These are phyloP conservation scores for Drosophila auraria DNA, from an alignment of 1,140 invertebrate species.

Conservation along the genomic window DNA sequence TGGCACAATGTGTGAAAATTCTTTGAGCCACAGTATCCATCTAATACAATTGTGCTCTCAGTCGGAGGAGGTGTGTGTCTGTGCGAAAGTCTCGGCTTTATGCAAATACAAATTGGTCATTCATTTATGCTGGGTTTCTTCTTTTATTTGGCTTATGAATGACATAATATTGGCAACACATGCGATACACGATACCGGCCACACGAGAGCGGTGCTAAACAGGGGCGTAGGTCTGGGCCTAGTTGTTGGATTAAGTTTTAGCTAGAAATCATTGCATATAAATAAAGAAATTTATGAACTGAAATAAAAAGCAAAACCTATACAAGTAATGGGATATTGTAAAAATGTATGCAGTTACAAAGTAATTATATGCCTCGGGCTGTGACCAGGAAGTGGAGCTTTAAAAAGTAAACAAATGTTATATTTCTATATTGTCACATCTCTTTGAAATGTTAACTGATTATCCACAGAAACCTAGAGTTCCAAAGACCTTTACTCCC, in stretches of 20 bases:
- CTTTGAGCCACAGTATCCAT: constrained; percentile 54
- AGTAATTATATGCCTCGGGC: neutral
- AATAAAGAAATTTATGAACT: neutral
- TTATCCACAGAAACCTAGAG: too few relatives aligned
- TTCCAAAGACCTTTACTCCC: too few relatives aligned
- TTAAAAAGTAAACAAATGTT: too few relatives aligned
- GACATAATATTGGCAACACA: constrained; percentile 60
- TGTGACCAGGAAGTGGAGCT: neutral
- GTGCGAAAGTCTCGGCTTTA: constrained; percentile 47
- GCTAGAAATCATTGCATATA: too few relatives aligned
- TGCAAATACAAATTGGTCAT: constrained; percentile 54
- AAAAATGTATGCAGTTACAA: neutral
- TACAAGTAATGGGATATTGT: neutral
- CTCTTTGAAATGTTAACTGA: too few relatives aligned
- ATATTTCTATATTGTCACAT: too few relatives aligned
- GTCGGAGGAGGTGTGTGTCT: constrained; percentile 8
- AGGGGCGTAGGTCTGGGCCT: constrained; percentile 7
- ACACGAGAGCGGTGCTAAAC: constrained; percentile 18
- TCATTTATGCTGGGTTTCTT: constrained; percentile 53
- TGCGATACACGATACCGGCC: constrained; percentile 5
- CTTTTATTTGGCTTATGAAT: constrained; percentile 39
- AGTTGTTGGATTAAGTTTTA: neutral
- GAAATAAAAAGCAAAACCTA: neutral
- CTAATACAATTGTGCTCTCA: constrained; percentile 51
- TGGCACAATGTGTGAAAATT: constrained; percentile 65